Conservation (phyloP, 2,113 vertebrate genomes). For the Sporophila hypoxantha region DNA sequence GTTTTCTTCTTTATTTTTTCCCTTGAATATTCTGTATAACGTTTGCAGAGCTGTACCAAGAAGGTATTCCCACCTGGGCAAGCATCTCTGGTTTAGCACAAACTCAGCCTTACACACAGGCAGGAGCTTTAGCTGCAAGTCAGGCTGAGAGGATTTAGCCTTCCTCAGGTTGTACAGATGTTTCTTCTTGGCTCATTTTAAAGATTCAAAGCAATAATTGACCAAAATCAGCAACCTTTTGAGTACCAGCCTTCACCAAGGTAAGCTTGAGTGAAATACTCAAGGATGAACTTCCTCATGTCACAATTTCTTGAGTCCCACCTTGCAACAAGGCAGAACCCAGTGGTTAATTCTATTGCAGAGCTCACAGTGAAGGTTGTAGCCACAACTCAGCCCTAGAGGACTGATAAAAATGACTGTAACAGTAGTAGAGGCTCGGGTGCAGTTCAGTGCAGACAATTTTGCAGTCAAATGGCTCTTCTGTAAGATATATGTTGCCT, state of each 20-base stretch:
- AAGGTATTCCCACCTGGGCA: neutral
- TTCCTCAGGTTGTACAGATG: neutral
- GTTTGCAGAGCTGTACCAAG: neutral
- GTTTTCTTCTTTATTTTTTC: neutral
- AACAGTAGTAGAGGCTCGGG: slow-evolving; percentile 32
- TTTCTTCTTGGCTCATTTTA: neutral
- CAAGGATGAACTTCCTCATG: neutral
- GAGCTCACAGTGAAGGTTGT: neutral
- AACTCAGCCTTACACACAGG: neutral
- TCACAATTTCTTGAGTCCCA: neutral
- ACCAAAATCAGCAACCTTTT: neutral
- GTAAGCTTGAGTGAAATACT: neutral
- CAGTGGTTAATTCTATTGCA: neutral
- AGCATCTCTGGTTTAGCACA: neutral
- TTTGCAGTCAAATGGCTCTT: neutral
- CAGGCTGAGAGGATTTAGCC: neutral
- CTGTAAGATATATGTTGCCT: neutral
- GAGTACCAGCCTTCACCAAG: neutral
- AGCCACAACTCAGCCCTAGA: neutral
- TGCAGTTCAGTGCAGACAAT: slow-evolving; percentile 1
- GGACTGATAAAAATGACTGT: neutral
- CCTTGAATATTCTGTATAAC: neutral
- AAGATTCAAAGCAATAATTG: neutral
- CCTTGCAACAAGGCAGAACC: neutral
- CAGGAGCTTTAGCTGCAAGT: no score